Evolutionary conservation across 2,113 vertebrate genomes (phyloP).

Genomic region (pig (Sus scrofa)): T2T-Sscrofa CM000824.6:167874001-167874500

Average conservation of each 20-base stretch:
- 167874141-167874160: conserved; percentile 35
- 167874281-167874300: conserved; percentile 70
- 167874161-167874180: conserved; percentile 60
- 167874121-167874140: conserved; percentile 28
- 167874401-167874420: conserved; percentile 60
- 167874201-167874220: conserved; percentile 74
- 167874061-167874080: neutral
- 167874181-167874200: conserved; percentile 29
- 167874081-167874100: conserved; percentile 36
- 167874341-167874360: conserved; percentile 64
- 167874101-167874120: neutral
- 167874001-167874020: neutral
- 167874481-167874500: conserved; percentile 64
- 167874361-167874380: conserved; percentile 75
- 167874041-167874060: conserved; percentile 43
- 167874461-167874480: conserved; percentile 71
- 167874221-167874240: conserved; percentile 70
- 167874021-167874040: neutral
- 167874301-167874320: conserved; percentile 85
- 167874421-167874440: conserved; percentile 68
- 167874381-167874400: conserved; percentile 70
- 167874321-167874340: conserved; percentile 73
- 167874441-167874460: conserved; percentile 53
- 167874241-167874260: conserved; percentile 76
- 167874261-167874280: conserved; percentile 77